Conservation (phyloP, 2,113 vertebrate species). For the Serilophus lunatus region DNA sequence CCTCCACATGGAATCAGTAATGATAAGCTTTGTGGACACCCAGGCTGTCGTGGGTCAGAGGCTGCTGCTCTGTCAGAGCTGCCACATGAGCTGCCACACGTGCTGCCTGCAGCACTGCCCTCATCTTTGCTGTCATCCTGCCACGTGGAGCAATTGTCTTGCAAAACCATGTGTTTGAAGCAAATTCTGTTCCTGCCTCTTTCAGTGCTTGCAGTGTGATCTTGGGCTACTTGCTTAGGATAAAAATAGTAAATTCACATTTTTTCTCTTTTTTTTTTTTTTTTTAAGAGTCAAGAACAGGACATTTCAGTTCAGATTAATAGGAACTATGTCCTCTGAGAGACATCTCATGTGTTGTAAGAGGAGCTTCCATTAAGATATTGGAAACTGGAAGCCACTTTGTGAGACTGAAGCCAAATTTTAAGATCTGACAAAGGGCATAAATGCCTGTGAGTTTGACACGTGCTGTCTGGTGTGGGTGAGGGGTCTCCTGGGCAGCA, state of each 20-base stretch:
- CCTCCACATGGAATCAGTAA: not conserved
- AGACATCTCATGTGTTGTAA: not conserved
- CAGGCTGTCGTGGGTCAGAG: not conserved
- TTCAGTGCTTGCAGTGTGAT: not conserved
- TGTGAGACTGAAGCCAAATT: not conserved
- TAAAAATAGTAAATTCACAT: not conserved
- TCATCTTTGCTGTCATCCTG: slow-evolving; percentile 26
- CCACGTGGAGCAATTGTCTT: not conserved
- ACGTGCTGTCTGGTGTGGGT: not conserved
- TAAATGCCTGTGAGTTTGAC: not conserved
- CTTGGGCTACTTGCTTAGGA: not conserved
- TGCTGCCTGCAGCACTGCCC: not conserved
- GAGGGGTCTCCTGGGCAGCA: not conserved
- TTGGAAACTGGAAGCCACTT: not conserved
- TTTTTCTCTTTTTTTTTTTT: not conserved
- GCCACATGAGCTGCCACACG: not conserved
- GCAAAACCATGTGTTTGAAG: not conserved
- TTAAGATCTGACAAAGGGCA: not conserved
- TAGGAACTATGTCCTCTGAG: not conserved
- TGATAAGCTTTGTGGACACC: not conserved
- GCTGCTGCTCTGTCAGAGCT: not conserved
- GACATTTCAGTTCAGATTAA: not conserved
- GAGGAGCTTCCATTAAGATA: not conserved
- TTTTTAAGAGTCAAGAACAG: not conserved
- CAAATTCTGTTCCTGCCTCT: not conserved